phyloP scores from a whole-genome alignment of 2,797 vertebrate species.

The Catamblyrhynchus diadema region DNA sequence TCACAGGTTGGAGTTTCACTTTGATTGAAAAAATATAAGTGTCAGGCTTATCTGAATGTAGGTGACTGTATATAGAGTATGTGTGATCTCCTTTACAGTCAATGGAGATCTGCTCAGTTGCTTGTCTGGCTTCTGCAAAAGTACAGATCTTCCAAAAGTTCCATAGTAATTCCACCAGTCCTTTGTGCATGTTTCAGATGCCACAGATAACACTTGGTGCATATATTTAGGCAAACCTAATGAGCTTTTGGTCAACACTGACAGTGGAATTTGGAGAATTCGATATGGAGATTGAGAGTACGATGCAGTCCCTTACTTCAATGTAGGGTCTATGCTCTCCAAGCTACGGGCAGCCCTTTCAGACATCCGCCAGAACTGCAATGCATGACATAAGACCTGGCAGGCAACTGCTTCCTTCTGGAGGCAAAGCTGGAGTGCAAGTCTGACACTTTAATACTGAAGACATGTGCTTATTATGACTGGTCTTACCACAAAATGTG shows the following conservation, averaged over 20 bases:
- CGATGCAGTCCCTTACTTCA: not conserved
- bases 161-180: not conserved
- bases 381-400: not conserved
- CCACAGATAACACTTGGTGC: not conserved
- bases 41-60: not conserved
- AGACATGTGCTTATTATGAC: not conserved
- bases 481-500: not conserved
- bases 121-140: not conserved
- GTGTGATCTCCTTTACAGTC: not conserved
- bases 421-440: not conserved
- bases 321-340: rapidly evolving
- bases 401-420: not conserved
- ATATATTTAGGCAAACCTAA: not conserved
- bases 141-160: not conserved
- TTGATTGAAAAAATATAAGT: not conserved
- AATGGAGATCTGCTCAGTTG: not conserved
- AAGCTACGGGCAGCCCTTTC: not conserved
- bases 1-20: not conserved
- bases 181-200: not conserved
- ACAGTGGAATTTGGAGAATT: not conserved
- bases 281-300: not conserved
- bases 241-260: not conserved
- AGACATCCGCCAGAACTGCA: not conserved
- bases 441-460: not conserved
- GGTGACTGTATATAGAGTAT: no score